Evolutionary conservation across 1,140 invertebrate genomes (phyloP), one percentile per base, ranked within the genome.

Genomic region (Heliconius nattereri): DNA sequence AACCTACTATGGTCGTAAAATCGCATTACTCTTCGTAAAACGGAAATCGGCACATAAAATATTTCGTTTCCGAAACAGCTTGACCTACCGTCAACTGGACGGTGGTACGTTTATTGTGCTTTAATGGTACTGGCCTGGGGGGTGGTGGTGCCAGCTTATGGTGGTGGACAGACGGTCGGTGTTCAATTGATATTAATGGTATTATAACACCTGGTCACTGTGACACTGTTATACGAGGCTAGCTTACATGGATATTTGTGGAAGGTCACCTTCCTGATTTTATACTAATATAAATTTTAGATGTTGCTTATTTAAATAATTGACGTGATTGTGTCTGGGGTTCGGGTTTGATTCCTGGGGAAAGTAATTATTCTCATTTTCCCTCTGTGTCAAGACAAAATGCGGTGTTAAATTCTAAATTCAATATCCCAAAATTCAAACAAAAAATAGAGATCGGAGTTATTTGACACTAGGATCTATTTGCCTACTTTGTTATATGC

Each of bases 171-270:
- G 85, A 89, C 87, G 89, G 90, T 89, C 91, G 91, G 81, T 87
- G 87, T 87, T 89, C 91, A 91, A 93, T 93, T 93, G 92, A 92
- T 92, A 93, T 92, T 92, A 92, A 93, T 92, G 90, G 86, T 82
- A 82, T 85, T 84, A 89, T 80, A 88, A 90, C 92, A 93, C 92
- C 92, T 93, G 92, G 91, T 90, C 84, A 57, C 89, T 77, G 82
- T 85, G 84, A 86, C 83, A 85, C 84, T 88, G 81, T 85, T 73
- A 86, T 29, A 49, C 72, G 6, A 54, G 83, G 37, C 49, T 8
- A 86, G 90, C 49, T 91, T 86, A 92, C 86, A 93, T 92, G 84
- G 72, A 19, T 6, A 54, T 20, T 54, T 54, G 11, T 13, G 5
- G 40, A 45, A 45, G 40, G 0, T 16, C 3, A 45, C 13, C n/a